Percentiles rank a stretch among this genome's conserved stretches.
These are phyloP conservation scores for Atta colombica DNA, from an alignment of 1,140 invertebrate species.

Conservation along the genomic window DNA sequence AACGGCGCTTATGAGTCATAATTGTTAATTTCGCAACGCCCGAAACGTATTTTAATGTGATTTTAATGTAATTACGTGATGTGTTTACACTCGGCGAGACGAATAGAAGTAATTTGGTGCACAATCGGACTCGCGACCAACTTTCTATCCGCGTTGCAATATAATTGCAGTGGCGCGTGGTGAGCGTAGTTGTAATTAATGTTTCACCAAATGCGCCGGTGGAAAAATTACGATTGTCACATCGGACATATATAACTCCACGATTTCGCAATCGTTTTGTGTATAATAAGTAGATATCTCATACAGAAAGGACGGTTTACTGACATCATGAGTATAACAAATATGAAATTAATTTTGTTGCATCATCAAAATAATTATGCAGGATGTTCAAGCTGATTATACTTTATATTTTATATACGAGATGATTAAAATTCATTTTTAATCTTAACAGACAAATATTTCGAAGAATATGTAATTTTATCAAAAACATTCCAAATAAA, in stretches of 20 bases:
- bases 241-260: background rate
- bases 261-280: background rate
- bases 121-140: slow-evolving; percentile 49
- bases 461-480: no score
- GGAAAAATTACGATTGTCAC: slow-evolving; percentile 13
- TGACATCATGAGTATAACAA: no score
- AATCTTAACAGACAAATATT: no score
- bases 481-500: no score
- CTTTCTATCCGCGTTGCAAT: slow-evolving; percentile 49
- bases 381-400: no score
- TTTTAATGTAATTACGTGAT: slow-evolving; percentile 60
- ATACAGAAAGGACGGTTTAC: no score
- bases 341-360: no score
- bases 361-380: no score
- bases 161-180: slow-evolving; percentile 19
- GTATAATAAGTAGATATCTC: background rate
- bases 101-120: slow-evolving; percentile 40
- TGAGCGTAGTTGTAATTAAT: slow-evolving; percentile 50
- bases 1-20: slow-evolving; percentile 41
- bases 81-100: slow-evolving; percentile 48
- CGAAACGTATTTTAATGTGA: slow-evolving; percentile 49
- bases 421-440: no score
- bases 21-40: slow-evolving; percentile 52
- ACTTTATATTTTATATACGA: no score
- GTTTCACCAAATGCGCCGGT: slow-evolving; percentile 2